phyloP scores from a whole-genome alignment of 2,113 vertebrate genomes.

The Cariama cristata region DNA sequence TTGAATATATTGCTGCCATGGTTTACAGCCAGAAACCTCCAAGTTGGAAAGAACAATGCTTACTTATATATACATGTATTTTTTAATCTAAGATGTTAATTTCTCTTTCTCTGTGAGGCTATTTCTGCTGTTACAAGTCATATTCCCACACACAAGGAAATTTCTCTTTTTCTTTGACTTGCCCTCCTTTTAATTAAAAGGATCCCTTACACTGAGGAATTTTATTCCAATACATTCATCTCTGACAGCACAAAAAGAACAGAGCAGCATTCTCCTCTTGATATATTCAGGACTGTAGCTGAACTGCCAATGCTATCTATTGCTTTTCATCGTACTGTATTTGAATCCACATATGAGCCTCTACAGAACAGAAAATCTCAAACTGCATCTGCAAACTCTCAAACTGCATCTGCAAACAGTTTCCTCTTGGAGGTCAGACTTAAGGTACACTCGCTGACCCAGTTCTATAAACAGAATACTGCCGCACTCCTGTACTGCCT shows the following conservation, averaged over 20 bases:
- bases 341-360: not conserved
- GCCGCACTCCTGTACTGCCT: not conserved
- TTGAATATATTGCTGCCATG: not conserved
- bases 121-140: not conserved
- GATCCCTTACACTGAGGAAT: not conserved
- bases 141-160: not conserved
- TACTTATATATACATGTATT: fast-evolving
- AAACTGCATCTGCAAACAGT: not conserved
- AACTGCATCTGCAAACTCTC: not conserved
- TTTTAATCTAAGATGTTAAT: not conserved
- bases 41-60: not conserved
- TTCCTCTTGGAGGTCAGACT: slow-evolving; percentile 4
- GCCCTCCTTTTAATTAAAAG: not conserved
- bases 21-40: not conserved
- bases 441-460: not conserved
- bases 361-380: not conserved
- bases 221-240: not conserved
- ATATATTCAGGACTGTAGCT: not conserved
- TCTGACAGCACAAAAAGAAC: not conserved
- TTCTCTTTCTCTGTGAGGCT: not conserved
- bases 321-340: not conserved
- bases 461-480: slow-evolving; percentile 43
- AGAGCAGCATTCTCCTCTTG: not conserved
- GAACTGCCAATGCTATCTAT: not conserved
- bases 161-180: not conserved